Percentiles rank a stretch among this genome's conserved stretches.
Evolutionary conservation across 2,888 invertebrate genomes (phyloP).

Genomic region (Macroteleia sp.): DNA sequence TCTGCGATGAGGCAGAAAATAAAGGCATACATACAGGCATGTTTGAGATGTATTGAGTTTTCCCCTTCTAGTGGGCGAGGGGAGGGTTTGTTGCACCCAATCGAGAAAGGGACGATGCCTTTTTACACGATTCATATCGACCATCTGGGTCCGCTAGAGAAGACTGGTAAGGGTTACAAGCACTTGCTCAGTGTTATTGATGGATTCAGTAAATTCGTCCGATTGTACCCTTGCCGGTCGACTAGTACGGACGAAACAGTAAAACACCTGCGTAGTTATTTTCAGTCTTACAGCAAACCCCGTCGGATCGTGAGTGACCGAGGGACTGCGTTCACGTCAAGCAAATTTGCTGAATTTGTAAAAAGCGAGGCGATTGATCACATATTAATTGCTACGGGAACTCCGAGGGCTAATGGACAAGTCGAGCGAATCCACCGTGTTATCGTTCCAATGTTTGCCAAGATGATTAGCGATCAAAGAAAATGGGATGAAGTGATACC

Average conservation of each 20-base stretch:
- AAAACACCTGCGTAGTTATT: no score
- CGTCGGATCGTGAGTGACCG: no score
- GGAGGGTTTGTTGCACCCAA: slow-evolving; percentile 2
- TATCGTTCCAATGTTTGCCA: no score
- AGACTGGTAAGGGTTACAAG: slow-evolving; percentile 37
- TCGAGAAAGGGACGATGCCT: slow-evolving; percentile 10
- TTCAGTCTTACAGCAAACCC: no score
- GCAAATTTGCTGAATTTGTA: no score
- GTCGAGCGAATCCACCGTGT: no score
- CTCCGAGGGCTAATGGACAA: no score
- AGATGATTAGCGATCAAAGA: no score
- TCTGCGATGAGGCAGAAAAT: slow-evolving; percentile 58
- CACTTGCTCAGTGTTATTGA: slow-evolving; percentile 69
- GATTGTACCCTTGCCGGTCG: slow-evolving; percentile 60
- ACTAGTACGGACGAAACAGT: slow-evolving; percentile 45
- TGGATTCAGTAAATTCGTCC: slow-evolving; percentile 68
- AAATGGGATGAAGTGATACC: no score
- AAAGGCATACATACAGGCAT: slow-evolving; percentile 70
- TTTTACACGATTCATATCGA: slow-evolving; percentile 20
- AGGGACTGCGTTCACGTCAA: no score
- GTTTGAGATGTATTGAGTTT: slow-evolving; percentile 71
- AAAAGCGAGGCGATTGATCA: no score
- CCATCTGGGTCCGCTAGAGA: slow-evolving; percentile 65
- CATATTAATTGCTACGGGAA: no score
- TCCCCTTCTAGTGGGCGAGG: slow-evolving; percentile 54